phyloP scores from a whole-genome alignment of 2,888 invertebrate genomes.

The Cantharis rustica region DNA sequence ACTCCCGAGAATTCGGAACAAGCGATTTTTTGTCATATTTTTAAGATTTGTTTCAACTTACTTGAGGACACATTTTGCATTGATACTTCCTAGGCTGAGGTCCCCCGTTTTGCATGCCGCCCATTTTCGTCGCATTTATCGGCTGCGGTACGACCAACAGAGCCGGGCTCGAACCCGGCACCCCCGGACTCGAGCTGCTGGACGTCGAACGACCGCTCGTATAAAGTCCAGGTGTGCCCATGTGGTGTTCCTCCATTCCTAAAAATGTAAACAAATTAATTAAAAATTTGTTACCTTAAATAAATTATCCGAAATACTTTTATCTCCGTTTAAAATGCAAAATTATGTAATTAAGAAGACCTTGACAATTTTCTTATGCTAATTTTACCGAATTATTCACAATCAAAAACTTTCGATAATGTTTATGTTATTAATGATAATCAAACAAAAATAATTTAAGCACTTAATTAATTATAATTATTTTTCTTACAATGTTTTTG shows the following conservation, averaged over 20 bases:
- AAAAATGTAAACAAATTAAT: constrained; percentile 17
- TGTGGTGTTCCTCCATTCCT: constrained; percentile 52
- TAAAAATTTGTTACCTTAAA: not conserved
- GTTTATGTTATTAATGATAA: not conserved
- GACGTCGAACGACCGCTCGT: constrained; percentile 60
- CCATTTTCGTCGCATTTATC: constrained; percentile 71
- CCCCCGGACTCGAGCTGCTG: constrained; percentile 56
- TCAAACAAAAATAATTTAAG: not conserved
- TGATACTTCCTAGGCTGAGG: constrained; percentile 78
- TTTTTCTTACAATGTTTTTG: too few relatives aligned
- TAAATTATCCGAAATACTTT: not conserved
- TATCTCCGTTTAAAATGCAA: not conserved
- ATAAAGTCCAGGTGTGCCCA: constrained; percentile 54
- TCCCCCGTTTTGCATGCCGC: constrained; percentile 54
- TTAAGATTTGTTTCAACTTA: constrained; percentile 57
- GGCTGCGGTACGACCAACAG: constrained; percentile 90
- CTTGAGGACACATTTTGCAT: constrained; percentile 98
- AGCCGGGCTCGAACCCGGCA: constrained; percentile 62
- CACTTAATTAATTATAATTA: not conserved
- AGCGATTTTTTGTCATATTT: not conserved
- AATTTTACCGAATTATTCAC: not conserved
- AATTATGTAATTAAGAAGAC: not conserved
- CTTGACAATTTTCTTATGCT: constrained; percentile 1
- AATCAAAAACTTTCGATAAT: not conserved
- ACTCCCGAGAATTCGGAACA: constrained; percentile 16